phyloP scores from a whole-genome alignment of 1,140 invertebrate genomes.

The Brachionus asplanchnoidis region DNA sequence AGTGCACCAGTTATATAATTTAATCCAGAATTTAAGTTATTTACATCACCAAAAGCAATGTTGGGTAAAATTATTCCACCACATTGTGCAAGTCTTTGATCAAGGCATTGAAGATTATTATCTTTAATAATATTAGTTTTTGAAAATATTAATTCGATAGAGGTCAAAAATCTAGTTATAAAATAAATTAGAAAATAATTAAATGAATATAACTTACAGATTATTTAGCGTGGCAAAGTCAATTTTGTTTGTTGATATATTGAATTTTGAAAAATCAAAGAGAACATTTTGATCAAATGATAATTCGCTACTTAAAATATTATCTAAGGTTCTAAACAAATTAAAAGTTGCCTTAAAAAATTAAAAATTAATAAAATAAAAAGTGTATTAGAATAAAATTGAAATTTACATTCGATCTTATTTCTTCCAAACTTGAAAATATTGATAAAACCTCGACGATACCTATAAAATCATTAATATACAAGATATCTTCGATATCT shows the following conservation, averaged over 20 bases:
- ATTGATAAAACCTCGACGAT: not conserved
- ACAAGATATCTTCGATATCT: not conserved
- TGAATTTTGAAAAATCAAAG: not conserved
- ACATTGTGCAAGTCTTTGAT: not conserved
- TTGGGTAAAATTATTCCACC: not conserved
- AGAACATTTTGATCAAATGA: not conserved
- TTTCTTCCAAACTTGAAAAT: not conserved
- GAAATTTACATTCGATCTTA: not conserved
- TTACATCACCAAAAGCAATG: not conserved
- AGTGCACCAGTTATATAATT: not conserved
- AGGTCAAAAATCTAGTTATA: not conserved
- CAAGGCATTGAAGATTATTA: not conserved
- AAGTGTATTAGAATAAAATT: no score
- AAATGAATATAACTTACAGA: not conserved
- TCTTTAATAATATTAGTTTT: not conserved
- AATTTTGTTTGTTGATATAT: not conserved
- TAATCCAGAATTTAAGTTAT: not conserved
- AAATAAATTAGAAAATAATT: not conserved
- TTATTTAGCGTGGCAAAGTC: not conserved
- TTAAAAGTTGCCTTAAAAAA: not conserved
- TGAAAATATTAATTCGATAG: not conserved
- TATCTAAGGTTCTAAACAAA: not conserved
- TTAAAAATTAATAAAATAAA: not conserved
- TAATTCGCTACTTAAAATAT: not conserved
- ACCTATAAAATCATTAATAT: not conserved